Evolutionary conservation across 1,140 invertebrate species (phyloP).

Genomic region (Wiebesia pumilae): DNA sequence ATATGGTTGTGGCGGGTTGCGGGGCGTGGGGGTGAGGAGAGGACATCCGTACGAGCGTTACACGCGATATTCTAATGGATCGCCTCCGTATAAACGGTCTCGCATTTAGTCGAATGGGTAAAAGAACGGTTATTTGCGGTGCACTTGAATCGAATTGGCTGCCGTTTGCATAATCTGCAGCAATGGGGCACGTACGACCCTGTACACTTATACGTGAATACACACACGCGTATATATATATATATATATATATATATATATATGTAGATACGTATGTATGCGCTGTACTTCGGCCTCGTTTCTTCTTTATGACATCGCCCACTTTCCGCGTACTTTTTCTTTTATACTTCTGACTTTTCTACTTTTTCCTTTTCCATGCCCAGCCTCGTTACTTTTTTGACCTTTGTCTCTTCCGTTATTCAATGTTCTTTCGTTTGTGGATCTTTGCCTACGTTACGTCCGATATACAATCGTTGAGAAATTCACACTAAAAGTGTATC

Average conservation of each 20-base stretch:
- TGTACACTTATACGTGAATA: slow-evolving; percentile 18
- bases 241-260: slow-evolving; percentile 54
- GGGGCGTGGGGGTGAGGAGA: neutral
- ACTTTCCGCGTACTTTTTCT: neutral
- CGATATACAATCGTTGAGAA: neutral
- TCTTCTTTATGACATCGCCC: slow-evolving; percentile 9
- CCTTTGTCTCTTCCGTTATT: slow-evolving; percentile 13
- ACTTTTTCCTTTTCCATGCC: neutral
- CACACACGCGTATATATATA: neutral
- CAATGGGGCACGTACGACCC: slow-evolving; percentile 57
- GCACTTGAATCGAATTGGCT: slow-evolving; percentile 74
- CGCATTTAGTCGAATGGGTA: slow-evolving; percentile 70
- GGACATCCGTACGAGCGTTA: slow-evolving; percentile 26
- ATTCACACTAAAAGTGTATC: neutral
- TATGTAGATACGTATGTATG: neutral
- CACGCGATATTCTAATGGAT: slow-evolving; percentile 69
- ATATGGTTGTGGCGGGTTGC: neutral
- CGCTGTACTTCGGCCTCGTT: slow-evolving; percentile 1
- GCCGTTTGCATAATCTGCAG: slow-evolving; percentile 73
- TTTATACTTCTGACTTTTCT: neutral
- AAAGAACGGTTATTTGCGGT: slow-evolving; percentile 74
- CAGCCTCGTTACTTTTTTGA: neutral
- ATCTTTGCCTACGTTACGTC: neutral
- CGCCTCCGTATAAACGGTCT: slow-evolving; percentile 59
- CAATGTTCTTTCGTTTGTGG: slow-evolving; percentile 3